These are phyloP conservation scores for Nomada flava DNA, from an alignment of 2,888 invertebrate genomes.

Conservation along the genomic window DNA sequence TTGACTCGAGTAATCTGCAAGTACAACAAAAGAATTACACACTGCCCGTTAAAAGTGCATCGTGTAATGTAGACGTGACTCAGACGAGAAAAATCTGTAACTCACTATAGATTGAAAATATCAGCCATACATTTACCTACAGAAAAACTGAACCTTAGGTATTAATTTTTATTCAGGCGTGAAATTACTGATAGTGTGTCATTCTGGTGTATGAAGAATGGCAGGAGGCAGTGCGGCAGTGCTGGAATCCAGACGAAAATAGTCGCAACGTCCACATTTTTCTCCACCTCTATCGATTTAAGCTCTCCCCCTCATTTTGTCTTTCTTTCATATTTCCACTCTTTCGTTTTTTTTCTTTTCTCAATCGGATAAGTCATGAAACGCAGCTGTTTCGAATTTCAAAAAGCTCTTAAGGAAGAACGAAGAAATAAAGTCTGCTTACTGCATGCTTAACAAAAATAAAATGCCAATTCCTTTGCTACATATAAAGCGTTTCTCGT, in stretches of 20 bases:
- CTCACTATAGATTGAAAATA: neutral
- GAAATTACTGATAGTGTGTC: constrained; percentile 35
- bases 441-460: neutral
- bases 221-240: constrained; percentile 76
- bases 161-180: constrained; percentile 8
- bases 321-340: neutral
- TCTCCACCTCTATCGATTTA: constrained; percentile 14
- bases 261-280: constrained; percentile 25
- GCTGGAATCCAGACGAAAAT: constrained; percentile 55
- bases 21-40: constrained; percentile 46
- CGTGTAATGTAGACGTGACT: constrained; percentile 49
- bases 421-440: neutral
- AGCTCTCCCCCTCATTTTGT: neutral
- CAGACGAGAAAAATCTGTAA: constrained; percentile 70
- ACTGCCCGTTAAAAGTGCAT: neutral
- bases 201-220: constrained; percentile 55
- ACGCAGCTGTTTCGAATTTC: constrained; percentile 28
- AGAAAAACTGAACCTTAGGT: constrained; percentile 2
- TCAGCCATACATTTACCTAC: constrained; percentile 16
- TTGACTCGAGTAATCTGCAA: constrained; percentile 82
- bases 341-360: neutral
- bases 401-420: neutral
- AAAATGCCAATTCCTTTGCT: constrained; percentile 5
- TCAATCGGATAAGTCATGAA: constrained; percentile 12
- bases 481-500: constrained; percentile 63